Percentiles rank a stretch among this genome's conserved stretches.
These are phyloP conservation scores for Pemphredon lugubris DNA, from an alignment of 2,888 invertebrate species.

Conservation along the genomic window DNA sequence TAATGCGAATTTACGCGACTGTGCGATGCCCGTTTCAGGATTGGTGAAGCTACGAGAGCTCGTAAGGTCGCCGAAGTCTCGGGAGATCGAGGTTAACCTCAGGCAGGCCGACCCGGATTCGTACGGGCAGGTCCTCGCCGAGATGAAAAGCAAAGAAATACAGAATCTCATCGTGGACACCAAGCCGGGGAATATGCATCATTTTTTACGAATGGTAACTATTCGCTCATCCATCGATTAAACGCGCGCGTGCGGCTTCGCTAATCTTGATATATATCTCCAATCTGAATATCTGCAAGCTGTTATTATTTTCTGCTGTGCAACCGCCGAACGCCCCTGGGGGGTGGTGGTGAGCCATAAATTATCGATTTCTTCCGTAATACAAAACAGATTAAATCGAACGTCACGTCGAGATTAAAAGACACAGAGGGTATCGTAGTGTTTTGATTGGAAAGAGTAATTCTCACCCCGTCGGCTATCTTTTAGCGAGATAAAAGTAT, in stretches of 20 bases:
- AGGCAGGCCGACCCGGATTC: constrained; percentile 86
- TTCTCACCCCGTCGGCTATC: no score
- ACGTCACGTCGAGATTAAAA: constrained; percentile 7
- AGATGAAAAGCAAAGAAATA: constrained; percentile 89
- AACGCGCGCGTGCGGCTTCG: constrained; percentile 16
- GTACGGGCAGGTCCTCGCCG: constrained; percentile 86
- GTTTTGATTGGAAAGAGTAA: no score
- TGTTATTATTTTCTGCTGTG: neutral
- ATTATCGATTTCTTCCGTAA: neutral
- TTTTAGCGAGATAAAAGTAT: no score
- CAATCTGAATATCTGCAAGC: no score
- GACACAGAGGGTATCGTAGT: no score
- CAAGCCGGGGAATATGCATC: constrained; percentile 86
- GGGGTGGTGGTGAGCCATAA: neutral
- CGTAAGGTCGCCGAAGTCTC: constrained; percentile 84
- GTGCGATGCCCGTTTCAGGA: constrained; percentile 81
- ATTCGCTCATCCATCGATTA: constrained; percentile 37
- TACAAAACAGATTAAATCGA: neutral
- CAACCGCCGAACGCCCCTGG: neutral
- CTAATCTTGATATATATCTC: constrained; percentile 37
- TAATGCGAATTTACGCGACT: neutral
- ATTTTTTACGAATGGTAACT: constrained; percentile 87
- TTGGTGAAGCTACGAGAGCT: constrained; percentile 88
- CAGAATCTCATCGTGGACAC: constrained; percentile 90
- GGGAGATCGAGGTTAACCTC: constrained; percentile 86